Evolutionary conservation across 1,140 invertebrate genomes (phyloP), one percentile per base, ranked within the genome.

Genomic region (Orius insidiosus): DNA sequence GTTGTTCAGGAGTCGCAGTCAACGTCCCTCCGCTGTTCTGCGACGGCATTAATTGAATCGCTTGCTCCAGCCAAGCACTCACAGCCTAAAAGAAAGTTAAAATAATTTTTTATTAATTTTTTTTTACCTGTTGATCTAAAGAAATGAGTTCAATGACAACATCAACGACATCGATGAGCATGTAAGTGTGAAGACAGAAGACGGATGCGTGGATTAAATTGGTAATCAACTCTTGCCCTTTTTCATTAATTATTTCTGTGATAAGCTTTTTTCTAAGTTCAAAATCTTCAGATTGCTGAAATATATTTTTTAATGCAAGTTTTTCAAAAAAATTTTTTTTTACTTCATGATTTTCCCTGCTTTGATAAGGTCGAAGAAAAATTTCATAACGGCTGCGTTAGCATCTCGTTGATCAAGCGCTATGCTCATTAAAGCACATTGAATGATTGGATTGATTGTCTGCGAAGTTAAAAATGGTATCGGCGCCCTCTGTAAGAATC

Each of bases 361-460:
- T 47, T 77, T 70, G 7, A 92, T 62, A 19, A 92, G 65, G 59
- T 90, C 85, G 49, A 71, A 76, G 42, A 92, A 78, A 62, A 90
- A 93, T 68, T 92, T 93, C 80, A 93, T 92, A 10, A 96, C 88
- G 11, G 88, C 90, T 15, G 78, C 77, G 69, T 94, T 96, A 5
- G 94, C 94, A 55, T 98, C 94, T 59, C 81, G 77, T 62, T 98
- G 93, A 61, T 96, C 89, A 35, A 97, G 66, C 9, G 75, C 72
- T 52, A 78, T 76, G 7, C 87, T 83, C 53, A 82, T 69, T 30
- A 89, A 63, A 16, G 79, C 86, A 64, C 85, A 89, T 57, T 85
- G 76, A 51, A 93, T 63, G 51, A 95, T 78, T 9, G 75, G 73
- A 19, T 72, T 69, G 39, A 87, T 65, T 32, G 80, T 70, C 10